Evolutionary conservation across 2,797 vertebrate species (phyloP), one percentile per base, ranked within the genome.

Genomic region (Lepilemur septentrionalis): DNA sequence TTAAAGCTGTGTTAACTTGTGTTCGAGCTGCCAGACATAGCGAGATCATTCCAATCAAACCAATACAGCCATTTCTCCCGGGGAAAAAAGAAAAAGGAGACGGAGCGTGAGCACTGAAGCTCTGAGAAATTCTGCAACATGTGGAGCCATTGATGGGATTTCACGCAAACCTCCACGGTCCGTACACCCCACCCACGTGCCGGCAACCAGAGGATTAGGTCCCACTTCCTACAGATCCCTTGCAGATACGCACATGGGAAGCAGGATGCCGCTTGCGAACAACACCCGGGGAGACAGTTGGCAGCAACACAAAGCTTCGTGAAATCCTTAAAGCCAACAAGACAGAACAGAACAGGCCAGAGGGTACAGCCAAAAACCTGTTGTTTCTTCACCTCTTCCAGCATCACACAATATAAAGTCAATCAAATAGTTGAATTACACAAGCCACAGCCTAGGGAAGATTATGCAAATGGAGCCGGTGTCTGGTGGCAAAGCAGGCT

Each of bases 211-310:
- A 50, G 0, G 0, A 75, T 35, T 25, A 5, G 43, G 1, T 96
- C 97, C 92, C 63, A 15, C 55, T 89, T 83, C 35, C 78, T 5
- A 0, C 3, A 0, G 79, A 55, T 35, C 59, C 75, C 55, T 48
- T 15, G 3, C 28, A 88, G 86, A 70, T 67, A 13, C 10, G 9
- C 0, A 4, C 50, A 22, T 43, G 93, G 89, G 3, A 85, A 93
- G 9, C 38, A 79, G 63, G 93, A 82, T 28, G 32, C 52, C 28
- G 65, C 61, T 90, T 59, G 48, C 15, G 52, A 22, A 95, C 89
- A 94, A 95, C 79, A 97, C 80, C 81, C 50, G 1, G 92, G 70
- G 63, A 97, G 61, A 94, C 93, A 89, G 89, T 57, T 97, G 95
- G 73, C 86, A 98, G 63, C 52, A 35, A 23, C 91, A 93, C 91